Percentiles rank a stretch among this genome's conserved stretches.
Conservation (phyloP, 2,113 vertebrate genomes). For the Propithecus coquereli region DNA sequence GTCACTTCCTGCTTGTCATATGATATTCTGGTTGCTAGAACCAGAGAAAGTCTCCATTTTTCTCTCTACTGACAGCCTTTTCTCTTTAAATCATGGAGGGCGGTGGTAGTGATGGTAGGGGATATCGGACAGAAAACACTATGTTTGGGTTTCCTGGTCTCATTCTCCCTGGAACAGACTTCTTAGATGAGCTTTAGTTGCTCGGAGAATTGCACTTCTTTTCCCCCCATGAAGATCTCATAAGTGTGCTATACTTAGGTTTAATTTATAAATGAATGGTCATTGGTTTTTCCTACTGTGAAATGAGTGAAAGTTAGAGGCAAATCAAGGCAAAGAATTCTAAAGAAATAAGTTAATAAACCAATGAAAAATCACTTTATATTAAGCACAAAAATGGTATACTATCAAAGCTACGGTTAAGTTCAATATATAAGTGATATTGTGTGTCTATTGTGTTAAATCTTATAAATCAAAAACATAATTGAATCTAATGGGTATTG, state of each 20-base stretch:
- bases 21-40: not conserved
- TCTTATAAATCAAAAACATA: constrained; percentile 88
- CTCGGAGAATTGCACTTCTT: not conserved
- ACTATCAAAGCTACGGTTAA: constrained; percentile 14
- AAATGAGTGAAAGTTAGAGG: constrained; percentile 19
- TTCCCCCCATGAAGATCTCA: not conserved
- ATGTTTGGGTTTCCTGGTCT: not conserved
- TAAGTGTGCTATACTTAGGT: not conserved
- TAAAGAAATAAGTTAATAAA: constrained; percentile 24
- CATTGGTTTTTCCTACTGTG: not conserved
- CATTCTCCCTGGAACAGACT: not conserved
- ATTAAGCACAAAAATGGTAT: not conserved
- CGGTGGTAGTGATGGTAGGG: not conserved
- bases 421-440: not conserved
- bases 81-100: not conserved
- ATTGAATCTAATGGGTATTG: constrained; percentile 85
- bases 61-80: not conserved
- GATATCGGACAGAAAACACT: not conserved
- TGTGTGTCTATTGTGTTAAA: constrained; percentile 83
- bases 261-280: constrained; percentile 12
- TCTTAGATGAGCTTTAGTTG: not conserved
- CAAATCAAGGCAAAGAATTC: constrained; percentile 6
- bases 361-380: not conserved
- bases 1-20: not conserved
- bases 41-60: not conserved